These are phyloP conservation scores for Dolichoris vasculosae DNA, from an alignment of 1,140 invertebrate species.

Conservation along the genomic window DNA sequence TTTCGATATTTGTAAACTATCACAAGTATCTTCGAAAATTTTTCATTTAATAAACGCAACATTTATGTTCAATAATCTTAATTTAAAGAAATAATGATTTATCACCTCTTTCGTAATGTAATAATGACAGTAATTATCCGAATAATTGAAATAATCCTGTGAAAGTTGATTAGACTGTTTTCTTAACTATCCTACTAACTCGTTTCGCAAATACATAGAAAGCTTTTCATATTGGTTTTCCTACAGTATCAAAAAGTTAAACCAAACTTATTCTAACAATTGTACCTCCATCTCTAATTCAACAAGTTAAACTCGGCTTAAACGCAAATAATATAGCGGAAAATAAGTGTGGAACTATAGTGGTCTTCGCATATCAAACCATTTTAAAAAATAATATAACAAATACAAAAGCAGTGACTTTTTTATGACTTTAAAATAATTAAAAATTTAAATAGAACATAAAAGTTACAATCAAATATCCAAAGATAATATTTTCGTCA, in stretches of 20 bases:
- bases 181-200: background rate
- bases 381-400: background rate
- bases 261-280: background rate
- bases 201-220: background rate
- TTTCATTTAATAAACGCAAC: no score
- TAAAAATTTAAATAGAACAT: no score
- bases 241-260: background rate
- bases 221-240: conserved; percentile 13
- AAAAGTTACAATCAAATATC: no score
- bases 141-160: background rate
- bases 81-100: background rate
- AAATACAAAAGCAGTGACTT: no score
- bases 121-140: background rate
- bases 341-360: background rate
- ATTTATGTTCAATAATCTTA: background rate
- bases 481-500: no score
- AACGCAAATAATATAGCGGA: background rate
- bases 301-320: background rate
- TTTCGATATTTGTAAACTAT: no score
- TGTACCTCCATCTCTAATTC: background rate
- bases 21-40: no score
- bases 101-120: background rate
- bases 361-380: background rate
- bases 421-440: no score
- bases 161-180: background rate